Base-by-base conservation (phyloP, 2,888 invertebrate genomes). In the Cataglyphis rosenhaueri region DNA sequence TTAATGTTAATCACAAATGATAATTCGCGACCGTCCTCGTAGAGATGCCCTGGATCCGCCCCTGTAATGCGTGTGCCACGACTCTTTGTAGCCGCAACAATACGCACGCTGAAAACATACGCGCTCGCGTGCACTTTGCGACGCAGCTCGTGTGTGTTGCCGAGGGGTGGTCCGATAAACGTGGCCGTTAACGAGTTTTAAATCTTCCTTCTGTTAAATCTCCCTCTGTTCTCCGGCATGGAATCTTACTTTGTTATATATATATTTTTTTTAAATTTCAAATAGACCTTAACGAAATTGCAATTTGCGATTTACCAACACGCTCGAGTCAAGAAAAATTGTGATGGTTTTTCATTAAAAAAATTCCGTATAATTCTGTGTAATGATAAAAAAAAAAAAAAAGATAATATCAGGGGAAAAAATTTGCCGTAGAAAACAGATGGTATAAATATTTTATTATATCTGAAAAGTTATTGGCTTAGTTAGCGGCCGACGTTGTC, bases 111-210 rank as follows among this genome's bases (percentile, higher is more conserved):
- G 62, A 84, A 82, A 82, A 85, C 70, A 70, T 83, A 85, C 71
- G 85, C 82, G 85, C 25, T 88, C 85, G 87, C 85, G 82, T 86
- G 89, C 84, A 73, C 57, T 52, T 71, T 55, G 68, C 55, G 59
- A 48, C 79, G 79, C 59, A 29, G 65, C 89, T 64, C 71, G 84
- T 81, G 57, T 66, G 38, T 62, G 15, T 18, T 18, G 48, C 75
- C 48, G 35, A 35, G 83, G 66, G 84, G 62, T 85, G 84, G 79
- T 83, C 81, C 90, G 91, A 91, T 91, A 91, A 88, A 89, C 85
- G 85, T 41, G 78, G 78, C 78, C 87, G 85, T 90, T 88, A 91
- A 87, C 88, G 89, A 87, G 82, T 88, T 88, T 87, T 82, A 84
- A 87, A 84, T 84, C 85, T 78, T 32, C 48, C 65, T 52, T 21